phyloP scores from a whole-genome alignment of 2,888 invertebrate genomes.

The Diplazon laetatorius region DNA sequence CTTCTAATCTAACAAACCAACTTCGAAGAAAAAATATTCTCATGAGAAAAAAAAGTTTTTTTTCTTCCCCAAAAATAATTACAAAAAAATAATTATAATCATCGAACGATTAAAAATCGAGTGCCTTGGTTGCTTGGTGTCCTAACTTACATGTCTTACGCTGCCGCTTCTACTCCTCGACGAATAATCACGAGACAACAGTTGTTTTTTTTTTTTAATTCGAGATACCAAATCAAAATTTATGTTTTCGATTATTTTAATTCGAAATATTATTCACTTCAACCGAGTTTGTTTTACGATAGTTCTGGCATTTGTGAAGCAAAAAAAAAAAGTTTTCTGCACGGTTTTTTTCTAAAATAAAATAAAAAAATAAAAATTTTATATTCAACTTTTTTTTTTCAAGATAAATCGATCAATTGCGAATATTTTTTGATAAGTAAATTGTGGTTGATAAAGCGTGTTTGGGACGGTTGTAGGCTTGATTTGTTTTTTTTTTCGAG shows the following conservation, averaged over 20 bases:
- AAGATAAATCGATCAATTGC: slow-evolving; percentile 14
- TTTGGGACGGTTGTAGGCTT: slow-evolving; percentile 73
- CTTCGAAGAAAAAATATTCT: too few species aligned
- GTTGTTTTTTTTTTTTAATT: neutral
- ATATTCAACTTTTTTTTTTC: neutral
- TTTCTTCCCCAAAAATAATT: too few species aligned
- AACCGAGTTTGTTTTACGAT: slow-evolving; percentile 21
- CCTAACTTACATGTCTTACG: slow-evolving; percentile 39
- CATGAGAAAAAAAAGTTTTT: too few species aligned
- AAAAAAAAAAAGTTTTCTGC: slow-evolving; percentile 46
- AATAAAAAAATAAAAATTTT: slow-evolving; percentile 9
- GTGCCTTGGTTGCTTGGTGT: slow-evolving; percentile 45
- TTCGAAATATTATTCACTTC: slow-evolving; percentile 19
- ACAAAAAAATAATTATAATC: neutral
- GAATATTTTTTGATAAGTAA: slow-evolving; percentile 29
- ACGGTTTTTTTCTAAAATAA: slow-evolving; percentile 47
- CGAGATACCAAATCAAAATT: slow-evolving; percentile 3
- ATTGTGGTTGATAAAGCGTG: slow-evolving; percentile 58
- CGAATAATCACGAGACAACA: slow-evolving; percentile 2
- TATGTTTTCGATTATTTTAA: slow-evolving; percentile 1
- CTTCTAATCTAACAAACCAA: slow-evolving; percentile 24
- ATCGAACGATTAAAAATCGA: slow-evolving; percentile 1
- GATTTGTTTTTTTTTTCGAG: slow-evolving; percentile 63
- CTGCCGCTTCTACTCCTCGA: slow-evolving; percentile 52
- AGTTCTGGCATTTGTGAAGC: slow-evolving; percentile 21